phyloP scores from a whole-genome alignment of 2,113 vertebrate genomes.

The Stercorarius parasiticus region DNA sequence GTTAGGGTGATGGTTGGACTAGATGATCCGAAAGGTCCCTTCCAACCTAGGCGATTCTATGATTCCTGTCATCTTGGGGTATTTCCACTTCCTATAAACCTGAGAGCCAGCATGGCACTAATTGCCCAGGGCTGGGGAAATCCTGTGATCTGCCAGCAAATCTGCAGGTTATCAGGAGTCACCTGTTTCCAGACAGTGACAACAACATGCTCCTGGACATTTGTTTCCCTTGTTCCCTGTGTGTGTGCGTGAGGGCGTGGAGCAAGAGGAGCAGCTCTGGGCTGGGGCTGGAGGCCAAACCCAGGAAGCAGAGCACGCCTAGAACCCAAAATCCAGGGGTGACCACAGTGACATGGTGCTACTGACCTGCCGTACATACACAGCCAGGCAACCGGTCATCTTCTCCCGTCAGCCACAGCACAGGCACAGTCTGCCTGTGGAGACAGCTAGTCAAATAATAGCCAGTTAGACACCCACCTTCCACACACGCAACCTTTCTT shows the following conservation, averaged over 20 bases:
- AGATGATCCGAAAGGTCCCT: too few species aligned
- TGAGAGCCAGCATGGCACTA: background rate
- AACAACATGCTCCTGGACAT: background rate
- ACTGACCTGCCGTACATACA: background rate
- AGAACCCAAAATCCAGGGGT: background rate
- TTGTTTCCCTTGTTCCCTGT: background rate
- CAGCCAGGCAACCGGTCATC: rapidly evolving
- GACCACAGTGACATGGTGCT: background rate
- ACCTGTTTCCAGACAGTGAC: background rate
- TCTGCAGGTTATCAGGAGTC: background rate
- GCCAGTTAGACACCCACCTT: too few species aligned
- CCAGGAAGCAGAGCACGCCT: background rate
- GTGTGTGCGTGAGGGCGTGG: rapidly evolving
- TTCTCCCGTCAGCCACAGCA: background rate
- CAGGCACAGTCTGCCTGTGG: background rate
- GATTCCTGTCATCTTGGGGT: background rate
- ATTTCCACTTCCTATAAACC: background rate
- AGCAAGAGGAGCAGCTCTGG: background rate
- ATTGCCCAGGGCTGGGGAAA: background rate
- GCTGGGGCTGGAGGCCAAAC: background rate
- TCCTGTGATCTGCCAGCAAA: background rate
- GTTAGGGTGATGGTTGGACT: too few species aligned
- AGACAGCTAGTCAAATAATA: rapidly evolving
- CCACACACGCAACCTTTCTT: too few species aligned
- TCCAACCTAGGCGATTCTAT: too few species aligned